These are phyloP conservation scores for Corythornis vintsioides DNA, from an alignment of 2,113 vertebrate species.

Conservation along the genomic window DNA sequence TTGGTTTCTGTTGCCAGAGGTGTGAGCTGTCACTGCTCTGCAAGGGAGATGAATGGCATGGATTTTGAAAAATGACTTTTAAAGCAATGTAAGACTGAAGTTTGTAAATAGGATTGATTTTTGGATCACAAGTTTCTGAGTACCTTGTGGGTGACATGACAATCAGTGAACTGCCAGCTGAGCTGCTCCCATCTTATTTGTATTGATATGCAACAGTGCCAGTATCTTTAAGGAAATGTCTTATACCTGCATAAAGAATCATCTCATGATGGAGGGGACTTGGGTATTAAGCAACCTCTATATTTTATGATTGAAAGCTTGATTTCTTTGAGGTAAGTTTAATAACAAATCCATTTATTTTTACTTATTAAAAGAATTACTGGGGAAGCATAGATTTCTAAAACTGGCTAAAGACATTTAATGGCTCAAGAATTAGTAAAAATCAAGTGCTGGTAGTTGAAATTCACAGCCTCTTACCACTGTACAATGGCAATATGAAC, in stretches of 20 bases:
- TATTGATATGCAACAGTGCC: background rate
- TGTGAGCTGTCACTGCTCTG: background rate
- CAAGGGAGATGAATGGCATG: constrained; percentile 26
- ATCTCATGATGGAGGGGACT: background rate
- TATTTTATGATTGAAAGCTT: background rate
- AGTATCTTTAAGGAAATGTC: background rate
- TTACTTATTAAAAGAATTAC: background rate
- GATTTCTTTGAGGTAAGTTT: constrained; percentile 36
- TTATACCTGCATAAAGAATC: background rate
- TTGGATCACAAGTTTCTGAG: background rate
- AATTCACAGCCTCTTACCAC: background rate
- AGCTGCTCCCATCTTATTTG: background rate
- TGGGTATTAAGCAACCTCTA: background rate
- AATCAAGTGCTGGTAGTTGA: background rate
- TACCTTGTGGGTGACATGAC: background rate
- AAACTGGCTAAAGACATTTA: background rate
- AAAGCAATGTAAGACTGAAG: background rate
- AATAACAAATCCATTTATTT: constrained; percentile 43
- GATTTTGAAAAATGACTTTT: constrained; percentile 28
- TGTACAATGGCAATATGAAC: background rate
- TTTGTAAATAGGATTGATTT: background rate
- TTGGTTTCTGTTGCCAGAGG: background rate
- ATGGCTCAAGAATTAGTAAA: background rate
- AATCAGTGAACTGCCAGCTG: background rate
- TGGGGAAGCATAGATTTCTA: background rate